Evolutionary conservation across 2,888 invertebrate species (phyloP).

Genomic region (Oxystoma pomonae): DNA sequence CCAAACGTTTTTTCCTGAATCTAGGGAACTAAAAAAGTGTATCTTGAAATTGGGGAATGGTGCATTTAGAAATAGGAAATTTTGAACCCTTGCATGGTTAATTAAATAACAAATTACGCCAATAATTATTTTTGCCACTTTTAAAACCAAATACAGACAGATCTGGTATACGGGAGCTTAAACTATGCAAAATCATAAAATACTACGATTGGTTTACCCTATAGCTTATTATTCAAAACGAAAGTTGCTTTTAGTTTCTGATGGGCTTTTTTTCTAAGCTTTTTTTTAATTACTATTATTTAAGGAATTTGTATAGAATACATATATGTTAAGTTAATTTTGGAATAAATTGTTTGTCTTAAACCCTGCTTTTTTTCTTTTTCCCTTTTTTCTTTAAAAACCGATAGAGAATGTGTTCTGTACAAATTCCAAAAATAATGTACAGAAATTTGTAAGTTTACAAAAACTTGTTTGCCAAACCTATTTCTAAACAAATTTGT

Average conservation of each 20-base stretch:
- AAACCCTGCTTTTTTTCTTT: constrained; percentile 1
- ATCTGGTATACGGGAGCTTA: background rate
- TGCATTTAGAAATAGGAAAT: no score
- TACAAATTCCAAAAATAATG: background rate
- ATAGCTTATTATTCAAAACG: constrained; percentile 8
- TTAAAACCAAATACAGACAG: no score
- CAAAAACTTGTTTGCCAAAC: no score
- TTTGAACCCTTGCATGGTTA: no score
- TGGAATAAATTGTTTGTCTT: constrained; percentile 16
- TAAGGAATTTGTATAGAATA: constrained; percentile 29
- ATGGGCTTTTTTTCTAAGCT: constrained; percentile 28
- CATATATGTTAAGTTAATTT: constrained; percentile 25
- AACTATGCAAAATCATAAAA: constrained; percentile 12
- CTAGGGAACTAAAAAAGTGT: no score
- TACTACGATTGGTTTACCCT: background rate
- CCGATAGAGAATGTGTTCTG: background rate
- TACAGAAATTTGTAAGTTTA: no score
- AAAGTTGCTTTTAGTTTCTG: constrained; percentile 23
- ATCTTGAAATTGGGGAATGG: no score
- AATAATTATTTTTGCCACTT: no score
- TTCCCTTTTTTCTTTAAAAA: background rate
- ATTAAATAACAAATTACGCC: no score
- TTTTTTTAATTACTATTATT: constrained; percentile 17
- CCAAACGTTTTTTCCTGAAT: no score
- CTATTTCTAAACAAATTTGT: no score